These are phyloP conservation scores for Scolanthus callimorphus DNA, from an alignment of 92 coral and sea anemone genomes.

Conservation along the genomic window DNA sequence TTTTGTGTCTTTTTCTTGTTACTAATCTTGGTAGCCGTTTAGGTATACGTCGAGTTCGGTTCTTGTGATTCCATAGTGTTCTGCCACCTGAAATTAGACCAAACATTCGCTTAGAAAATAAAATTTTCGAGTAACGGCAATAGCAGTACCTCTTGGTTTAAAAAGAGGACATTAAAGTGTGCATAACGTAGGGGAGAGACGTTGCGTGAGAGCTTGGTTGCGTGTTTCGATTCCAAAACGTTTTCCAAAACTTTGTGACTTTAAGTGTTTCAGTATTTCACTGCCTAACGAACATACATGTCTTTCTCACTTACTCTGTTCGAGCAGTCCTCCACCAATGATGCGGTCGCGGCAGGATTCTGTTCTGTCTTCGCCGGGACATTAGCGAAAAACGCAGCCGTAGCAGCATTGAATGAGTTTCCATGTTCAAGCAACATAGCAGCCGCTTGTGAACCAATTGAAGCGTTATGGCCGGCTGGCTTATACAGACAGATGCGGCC, in stretches of 20 bases:
- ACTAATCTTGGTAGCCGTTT: constrained; percentile 71
- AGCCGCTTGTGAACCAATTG: constrained; percentile 24
- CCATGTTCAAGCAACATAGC: constrained; percentile 30
- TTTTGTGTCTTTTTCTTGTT: too few relatives aligned
- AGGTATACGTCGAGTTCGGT: constrained; percentile 89
- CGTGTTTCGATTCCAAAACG: too few relatives aligned
- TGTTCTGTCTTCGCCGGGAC: constrained; percentile 28
- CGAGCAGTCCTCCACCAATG: constrained; percentile 26
- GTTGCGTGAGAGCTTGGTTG: too few relatives aligned
- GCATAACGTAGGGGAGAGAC: too few relatives aligned
- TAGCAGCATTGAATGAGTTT: constrained; percentile 4
- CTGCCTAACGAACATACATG: too few relatives aligned
- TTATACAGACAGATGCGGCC: constrained; percentile 37
- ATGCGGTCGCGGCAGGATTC: not conserved
- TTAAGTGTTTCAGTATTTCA: too few relatives aligned
- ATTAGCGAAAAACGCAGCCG: constrained; percentile 11
- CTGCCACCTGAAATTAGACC: constrained; percentile 49
- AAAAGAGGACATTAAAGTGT: too few relatives aligned
- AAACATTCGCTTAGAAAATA: not conserved
- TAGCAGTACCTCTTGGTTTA: too few relatives aligned
- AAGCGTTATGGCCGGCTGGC: constrained; percentile 6
- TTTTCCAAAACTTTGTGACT: too few relatives aligned
- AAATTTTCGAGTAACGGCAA: too few relatives aligned
- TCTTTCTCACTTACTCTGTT: constrained; percentile 28
- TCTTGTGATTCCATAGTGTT: constrained; percentile 88